Evolutionary conservation across 2,113 vertebrate species (phyloP).

Genomic region (Dasyornis broadbenti): DNA sequence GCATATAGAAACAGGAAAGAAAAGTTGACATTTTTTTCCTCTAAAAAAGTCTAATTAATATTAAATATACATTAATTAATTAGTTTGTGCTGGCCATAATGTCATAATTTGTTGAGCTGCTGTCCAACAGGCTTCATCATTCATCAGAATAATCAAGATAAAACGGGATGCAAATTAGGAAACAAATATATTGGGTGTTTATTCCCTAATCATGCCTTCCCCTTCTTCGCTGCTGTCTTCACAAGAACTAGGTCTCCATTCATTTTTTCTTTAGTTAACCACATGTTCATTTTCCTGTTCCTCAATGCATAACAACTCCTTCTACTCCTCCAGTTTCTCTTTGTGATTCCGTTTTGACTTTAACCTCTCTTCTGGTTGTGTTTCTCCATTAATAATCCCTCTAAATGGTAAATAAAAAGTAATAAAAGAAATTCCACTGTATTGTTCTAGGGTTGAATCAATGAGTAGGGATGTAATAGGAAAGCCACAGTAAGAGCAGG

Average conservation of each 20-base stretch:
- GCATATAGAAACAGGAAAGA: background rate
- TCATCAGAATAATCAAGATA: background rate
- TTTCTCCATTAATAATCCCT: background rate
- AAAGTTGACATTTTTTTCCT: fast-evolving
- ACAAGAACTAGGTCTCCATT: background rate
- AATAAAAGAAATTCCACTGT: background rate
- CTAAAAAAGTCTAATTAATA: background rate
- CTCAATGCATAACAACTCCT: background rate
- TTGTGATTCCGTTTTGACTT: background rate
- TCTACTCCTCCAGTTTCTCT: background rate
- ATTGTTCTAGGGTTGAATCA: background rate
- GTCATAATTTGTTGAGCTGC: background rate
- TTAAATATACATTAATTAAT: background rate
- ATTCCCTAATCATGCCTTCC: background rate
- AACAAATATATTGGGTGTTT: background rate
- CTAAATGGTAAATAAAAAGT: background rate
- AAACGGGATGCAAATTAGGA: background rate
- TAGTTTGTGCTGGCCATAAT: background rate
- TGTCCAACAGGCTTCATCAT: background rate
- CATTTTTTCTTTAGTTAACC: background rate
- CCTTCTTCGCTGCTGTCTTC: fast-evolving
- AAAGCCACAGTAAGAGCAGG: background rate
- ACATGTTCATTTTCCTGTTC: background rate
- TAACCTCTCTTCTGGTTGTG: background rate
- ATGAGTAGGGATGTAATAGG: background rate